Evolutionary conservation across 2,888 invertebrate genomes (phyloP).

Genomic region (Eulithis testata): DNA sequence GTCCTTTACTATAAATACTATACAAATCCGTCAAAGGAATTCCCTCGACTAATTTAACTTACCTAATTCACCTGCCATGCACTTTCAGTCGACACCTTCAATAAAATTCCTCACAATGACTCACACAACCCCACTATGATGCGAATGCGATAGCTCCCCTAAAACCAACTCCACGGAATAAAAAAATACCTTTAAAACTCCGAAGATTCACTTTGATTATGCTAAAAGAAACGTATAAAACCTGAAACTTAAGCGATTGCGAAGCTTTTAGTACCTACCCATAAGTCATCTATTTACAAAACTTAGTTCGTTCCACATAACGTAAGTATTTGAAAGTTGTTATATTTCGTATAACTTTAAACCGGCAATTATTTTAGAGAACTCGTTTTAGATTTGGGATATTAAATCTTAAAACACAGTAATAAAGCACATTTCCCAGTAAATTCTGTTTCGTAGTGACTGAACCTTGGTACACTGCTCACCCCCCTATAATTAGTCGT

Average conservation of each 20-base stretch:
- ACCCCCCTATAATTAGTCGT: constrained; percentile 63
- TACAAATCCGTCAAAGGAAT: background rate
- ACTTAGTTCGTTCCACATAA: too few relatives aligned
- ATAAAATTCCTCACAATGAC: constrained; percentile 34
- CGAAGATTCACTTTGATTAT: constrained; percentile 10
- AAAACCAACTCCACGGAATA: constrained; percentile 26
- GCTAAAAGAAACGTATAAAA: background rate
- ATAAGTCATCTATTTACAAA: too few relatives aligned
- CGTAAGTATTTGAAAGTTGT: too few relatives aligned
- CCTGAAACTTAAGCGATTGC: background rate
- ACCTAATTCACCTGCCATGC: constrained; percentile 27
- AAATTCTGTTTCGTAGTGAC: constrained; percentile 4
- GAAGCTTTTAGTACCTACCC: background rate
- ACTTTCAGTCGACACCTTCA: constrained; percentile 28
- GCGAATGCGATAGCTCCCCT: constrained; percentile 25
- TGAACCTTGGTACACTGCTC: constrained; percentile 12
- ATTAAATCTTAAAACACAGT: background rate
- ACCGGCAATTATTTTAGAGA: background rate
- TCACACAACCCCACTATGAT: constrained; percentile 31
- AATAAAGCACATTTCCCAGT: constrained; percentile 16
- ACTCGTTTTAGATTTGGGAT: background rate
- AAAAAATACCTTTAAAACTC: background rate
- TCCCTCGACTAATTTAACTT: constrained; percentile 17
- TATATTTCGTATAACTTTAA: too few relatives aligned
- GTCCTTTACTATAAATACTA: constrained; percentile 13